These are phyloP conservation scores for Myotis vivesi DNA, from an alignment of 2,797 vertebrate species.

Conservation along the genomic window DNA sequence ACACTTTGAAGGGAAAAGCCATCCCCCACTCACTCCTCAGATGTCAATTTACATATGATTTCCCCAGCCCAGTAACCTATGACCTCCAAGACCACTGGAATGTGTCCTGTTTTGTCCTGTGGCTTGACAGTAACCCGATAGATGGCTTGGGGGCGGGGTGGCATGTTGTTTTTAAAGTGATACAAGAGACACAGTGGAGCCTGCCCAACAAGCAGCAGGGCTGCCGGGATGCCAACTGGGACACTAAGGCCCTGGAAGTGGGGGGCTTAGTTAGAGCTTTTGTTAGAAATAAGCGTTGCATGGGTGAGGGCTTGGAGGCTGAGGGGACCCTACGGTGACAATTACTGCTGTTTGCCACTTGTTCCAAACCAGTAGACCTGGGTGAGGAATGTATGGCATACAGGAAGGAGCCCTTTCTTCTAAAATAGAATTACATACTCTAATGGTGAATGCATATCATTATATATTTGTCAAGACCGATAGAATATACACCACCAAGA, in stretches of 20 bases:
- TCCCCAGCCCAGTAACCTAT: constrained; percentile 18
- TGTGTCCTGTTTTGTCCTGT: constrained; percentile 64
- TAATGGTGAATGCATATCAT: neutral
- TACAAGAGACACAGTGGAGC: constrained; percentile 53
- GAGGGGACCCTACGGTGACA: neutral
- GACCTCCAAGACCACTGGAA: constrained; percentile 30
- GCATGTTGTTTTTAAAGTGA: constrained; percentile 67
- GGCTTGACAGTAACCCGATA: constrained; percentile 45
- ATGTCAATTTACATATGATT: neutral
- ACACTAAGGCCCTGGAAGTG: neutral
- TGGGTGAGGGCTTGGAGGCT: neutral
- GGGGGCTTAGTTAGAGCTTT: neutral
- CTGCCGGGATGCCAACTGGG: constrained; percentile 55
- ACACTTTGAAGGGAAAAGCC: neutral
- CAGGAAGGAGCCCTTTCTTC: neutral
- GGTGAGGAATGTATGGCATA: neutral
- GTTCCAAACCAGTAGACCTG: neutral
- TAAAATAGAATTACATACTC: neutral
- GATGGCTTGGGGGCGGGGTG: neutral
- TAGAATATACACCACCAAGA: accelerated
- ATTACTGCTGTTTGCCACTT: neutral
- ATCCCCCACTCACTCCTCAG: neutral
- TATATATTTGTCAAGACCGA: neutral
- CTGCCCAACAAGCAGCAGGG: neutral
- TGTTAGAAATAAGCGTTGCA: neutral